Evolutionary conservation across 1,140 invertebrate genomes (phyloP), one percentile per base, ranked within the genome.

Genomic region (Diabrotica undecimpunctata): DNA sequence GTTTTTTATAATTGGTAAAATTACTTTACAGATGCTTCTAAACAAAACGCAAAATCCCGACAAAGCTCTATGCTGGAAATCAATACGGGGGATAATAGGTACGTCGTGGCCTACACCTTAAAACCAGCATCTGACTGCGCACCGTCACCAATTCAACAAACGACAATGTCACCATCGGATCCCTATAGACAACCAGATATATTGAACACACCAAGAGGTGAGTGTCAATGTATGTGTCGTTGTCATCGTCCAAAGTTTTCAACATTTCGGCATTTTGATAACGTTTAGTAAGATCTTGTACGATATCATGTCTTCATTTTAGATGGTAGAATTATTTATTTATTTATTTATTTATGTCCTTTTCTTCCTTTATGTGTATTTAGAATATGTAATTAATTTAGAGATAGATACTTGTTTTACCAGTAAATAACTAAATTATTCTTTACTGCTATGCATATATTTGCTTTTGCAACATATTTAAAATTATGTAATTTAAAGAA

Each of bases 31-130:
- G 77, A 75, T 59, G 70, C 71, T 5, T 78, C 78, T 58, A 72
- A 77, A n/a, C 53, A 60, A 66, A 72, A 53, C 66, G 78, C 72
- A 61, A 75, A 55, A 58, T 70, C 41, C 60, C 74, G 72, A 9
- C 74, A 72, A 13, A 72, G 77, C 36, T 79, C 78, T 52, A 82
- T 83, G 83, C 72, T 85, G 68, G 84, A 85, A 73, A 85, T 84
- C 54, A 84, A 84, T 65, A 83, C 83, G 6, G 84, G 84, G 2
- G 83, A 85, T 66, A 84, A 85, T 72, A 78, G 83, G 8, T 82
- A 84, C 65, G 83, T 85, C 38, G 84, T 85, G 25, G 83, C 84
- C 11, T 85, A 85, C 66, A 85, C 83, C 10, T 71, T 85, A 64
- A 84, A 85, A 72, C 81, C 82, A 64, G 80, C 75, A 0, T 55